Base-by-base conservation (phyloP, 2,113 vertebrate species). In the Micromys minutus region DNA sequence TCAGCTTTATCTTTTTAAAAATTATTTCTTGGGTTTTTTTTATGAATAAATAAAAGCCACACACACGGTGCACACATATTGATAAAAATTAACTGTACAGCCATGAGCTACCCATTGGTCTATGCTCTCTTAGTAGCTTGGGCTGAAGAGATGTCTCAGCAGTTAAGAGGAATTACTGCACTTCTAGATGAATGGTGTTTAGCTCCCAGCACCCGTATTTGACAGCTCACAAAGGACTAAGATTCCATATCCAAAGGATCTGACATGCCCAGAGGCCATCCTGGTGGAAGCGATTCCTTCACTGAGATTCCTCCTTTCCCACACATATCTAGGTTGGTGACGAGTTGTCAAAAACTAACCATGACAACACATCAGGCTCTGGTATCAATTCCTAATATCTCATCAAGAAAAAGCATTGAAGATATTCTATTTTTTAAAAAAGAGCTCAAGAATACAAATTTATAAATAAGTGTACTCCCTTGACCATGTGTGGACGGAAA, bases 401-500 rank as follows among this genome's bases (percentile, higher is more conserved):
- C 31, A 4, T 5, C 47, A 67, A 69, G 4, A 69, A 50, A 69
- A 50, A 94, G 63, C 16, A 67, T 1, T 65, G 31, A 81, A 7
- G 29, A 86, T 2, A 65, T 39, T 59, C 89, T 45, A n/a, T n/a
- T n/a, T n/a, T n/a, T n/a, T n/a, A 52, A 26, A 80, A 59, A 21
- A 55, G 34, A 15, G 36, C 29, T 83, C 31, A 47, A 90, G 89
- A 42, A 65, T 90, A n/a, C 39, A 89, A 55, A 59, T 3, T 7
- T 47, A 31, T 31, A 31, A 34, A 36, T n/a, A 21, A 42, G 11
- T 45, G 63, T 24, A 22, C 4, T 26, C 7, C 6, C 0, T 12
- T 69, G 19, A 47, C 1, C 7, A 16, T 3, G 7, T 52, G 3
- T 0, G 3, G 3, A 8, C 1, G 26, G 31, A 42, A 15, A 84